Evolutionary conservation across 2,888 invertebrate genomes (phyloP), one percentile per base, ranked within the genome.

Genomic region (Drosophila histrio): DNA sequence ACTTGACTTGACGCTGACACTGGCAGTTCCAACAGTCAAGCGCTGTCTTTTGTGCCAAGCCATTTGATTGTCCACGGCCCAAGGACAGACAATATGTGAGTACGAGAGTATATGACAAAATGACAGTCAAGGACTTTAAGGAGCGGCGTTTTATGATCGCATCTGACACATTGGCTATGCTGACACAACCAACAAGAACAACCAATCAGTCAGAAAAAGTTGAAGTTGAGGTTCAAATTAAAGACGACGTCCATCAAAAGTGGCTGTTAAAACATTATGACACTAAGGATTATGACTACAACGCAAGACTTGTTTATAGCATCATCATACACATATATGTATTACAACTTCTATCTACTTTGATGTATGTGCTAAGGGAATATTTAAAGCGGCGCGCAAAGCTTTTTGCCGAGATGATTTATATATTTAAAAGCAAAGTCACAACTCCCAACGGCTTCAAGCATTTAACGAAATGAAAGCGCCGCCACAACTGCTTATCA

Each of bases 251-350:
- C 41, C 72, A 85, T 79, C 52, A 68, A 71, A 74, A 74, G 77
- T 70, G 83, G 66, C 67, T 81, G 75, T 83, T 86, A 77, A 87
- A 87, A 86, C 79, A 81, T 87, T 86, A 79, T 83, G 74, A 78
- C 70, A 66, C 60, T 59, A 47, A 56, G 64, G 58, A 71, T 44
- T 36, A 53, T 69, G 64, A 47, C 57, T 43, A 19, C 50, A 56
- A 58, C 57, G 56, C 60, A 57, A 50, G 53, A 61, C 28, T 47
- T 47, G 30, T 38, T 9, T 4, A 5, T 17, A 36, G 4, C 38
- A 19, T 38, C 38, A 11, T 19, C 19, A 11, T 19, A 34, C 17
- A 30, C 30, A 41, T 22, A 43, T 54, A 38, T 17, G 9, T 53
- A 57, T 13, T 28, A 46, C 39, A 58, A 54, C 47, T 62, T 58